Evolutionary conservation across 2,113 vertebrate genomes (phyloP).

Genomic region (Parus major): DNA sequence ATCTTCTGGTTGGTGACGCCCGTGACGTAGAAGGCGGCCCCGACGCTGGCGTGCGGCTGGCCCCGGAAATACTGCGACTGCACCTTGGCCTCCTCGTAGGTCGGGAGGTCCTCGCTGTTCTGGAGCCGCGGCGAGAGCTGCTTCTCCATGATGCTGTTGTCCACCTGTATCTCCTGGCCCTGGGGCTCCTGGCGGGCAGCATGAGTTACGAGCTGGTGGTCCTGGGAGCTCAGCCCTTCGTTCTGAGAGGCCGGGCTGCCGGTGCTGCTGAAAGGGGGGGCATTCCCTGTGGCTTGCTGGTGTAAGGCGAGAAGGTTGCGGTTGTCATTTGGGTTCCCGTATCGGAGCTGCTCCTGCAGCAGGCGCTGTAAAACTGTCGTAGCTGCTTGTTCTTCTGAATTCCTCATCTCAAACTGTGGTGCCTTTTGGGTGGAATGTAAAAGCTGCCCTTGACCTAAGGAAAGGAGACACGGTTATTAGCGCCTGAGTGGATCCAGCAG

Average conservation of each 20-base stretch:
- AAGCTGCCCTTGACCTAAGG: slow-evolving; percentile 84
- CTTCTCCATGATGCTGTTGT: slow-evolving; percentile 91
- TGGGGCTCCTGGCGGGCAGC: slow-evolving; percentile 96
- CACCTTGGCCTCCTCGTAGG: slow-evolving; percentile 98
- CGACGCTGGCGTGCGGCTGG: slow-evolving; percentile 84
- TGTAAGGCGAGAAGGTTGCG: slow-evolving; percentile 91
- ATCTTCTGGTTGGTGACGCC: slow-evolving; percentile 89
- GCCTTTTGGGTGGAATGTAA: slow-evolving; percentile 85
- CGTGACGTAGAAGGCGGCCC: slow-evolving; percentile 92
- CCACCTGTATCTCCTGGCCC: slow-evolving; percentile 96
- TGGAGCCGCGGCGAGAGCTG: slow-evolving; percentile 83
- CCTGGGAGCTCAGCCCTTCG: slow-evolving; percentile 83
- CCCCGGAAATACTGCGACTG: slow-evolving; percentile 97
- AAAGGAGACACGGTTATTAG: slow-evolving; percentile 65
- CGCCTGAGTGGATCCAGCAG: neutral
- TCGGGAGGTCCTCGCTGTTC: slow-evolving; percentile 91
- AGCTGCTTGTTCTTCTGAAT: slow-evolving; percentile 90
- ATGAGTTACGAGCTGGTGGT: slow-evolving; percentile 87
- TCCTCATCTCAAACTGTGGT: slow-evolving; percentile 90
- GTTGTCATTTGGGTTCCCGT: slow-evolving; percentile 86
- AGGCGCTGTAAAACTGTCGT: slow-evolving; percentile 94
- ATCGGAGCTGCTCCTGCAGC: slow-evolving; percentile 97
- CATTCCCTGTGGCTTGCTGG: slow-evolving; percentile 83
- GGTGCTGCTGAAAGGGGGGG: slow-evolving; percentile 74
- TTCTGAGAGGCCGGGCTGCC: slow-evolving; percentile 74